Evolutionary conservation across 2,797 vertebrate species (phyloP), one percentile per base, ranked within the genome.

Genomic region (Catostomus latipinnis): DNA sequence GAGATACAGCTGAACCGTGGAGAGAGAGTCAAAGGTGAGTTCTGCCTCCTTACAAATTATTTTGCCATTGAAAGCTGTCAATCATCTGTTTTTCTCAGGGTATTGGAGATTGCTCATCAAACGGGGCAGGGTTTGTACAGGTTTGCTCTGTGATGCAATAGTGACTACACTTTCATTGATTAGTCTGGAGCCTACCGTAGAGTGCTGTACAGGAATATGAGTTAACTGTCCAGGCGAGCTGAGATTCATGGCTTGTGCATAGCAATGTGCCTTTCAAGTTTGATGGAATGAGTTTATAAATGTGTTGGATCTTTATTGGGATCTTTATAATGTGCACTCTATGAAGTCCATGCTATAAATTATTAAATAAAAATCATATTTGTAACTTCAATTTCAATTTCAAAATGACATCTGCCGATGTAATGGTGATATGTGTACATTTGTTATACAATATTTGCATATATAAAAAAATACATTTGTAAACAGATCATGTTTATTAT

Each of bases 1-100:
- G 97, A 98, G 94, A 98, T 98, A 89, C 96, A 97, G 82, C 94
- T 98, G 80, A 96, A 98, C 92, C 95, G 96, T 56, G 97, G 97
- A 65, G 97, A 98, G 88, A 94, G 96, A 90, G 96, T 98, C 89
- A 98, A 98, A 95, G 97, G 97, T 96, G 88, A 95, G 95, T 89
- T 10, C 18, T 45, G 10, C 45, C 70, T 60, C 46, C 34, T 10
- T 68, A 52, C 10, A 45, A 60, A 46, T 73, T 8, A 0, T n/a
- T 48, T 54, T 62, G 12, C 11, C 14, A 45, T 5, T 81, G 57
- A 69, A 57, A 76, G 67, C 79, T 73, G 70, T 80, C 77, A 80
- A 22, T 77, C 61, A 34, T 73, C 49, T 76, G 18, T 18, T 18
- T 48, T 49, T 1, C 53, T 58, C 8, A 8, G 43, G 45, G 13